Base-by-base conservation (phyloP, 1,140 invertebrate species). In the Papilio xuthus region DNA sequence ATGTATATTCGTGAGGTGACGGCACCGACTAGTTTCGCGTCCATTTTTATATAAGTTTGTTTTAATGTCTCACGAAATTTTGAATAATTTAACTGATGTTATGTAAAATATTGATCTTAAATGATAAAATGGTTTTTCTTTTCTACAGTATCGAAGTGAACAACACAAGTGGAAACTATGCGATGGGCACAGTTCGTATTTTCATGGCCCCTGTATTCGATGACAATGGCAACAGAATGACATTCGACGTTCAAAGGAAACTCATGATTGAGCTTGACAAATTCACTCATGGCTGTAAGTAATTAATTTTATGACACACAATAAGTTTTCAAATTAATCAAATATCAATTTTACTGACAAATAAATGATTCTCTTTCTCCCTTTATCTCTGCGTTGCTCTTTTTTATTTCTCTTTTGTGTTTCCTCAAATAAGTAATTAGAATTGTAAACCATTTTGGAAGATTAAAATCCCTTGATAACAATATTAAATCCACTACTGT, bases 211-310 rank as follows among this genome's bases (percentile, higher is more conserved):
- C 97, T 0, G 96, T 95, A 78, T 85, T 92, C n/a, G 96, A 97
- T 82, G 97, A 97, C 85, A 92, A 95, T 26, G 96, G 96, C 0
- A 90, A 95, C 10, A 94, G 94, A 7, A 95, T 97, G 87, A 78
- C 91, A 60, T 95, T 96, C 85, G 92, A 95, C 1, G 95, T 96
- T 28, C 96, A 97, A 86, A 94, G 96, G 28, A 86, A 94, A 4
- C 89, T 97, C 32, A 97, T 97, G 95, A 95, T 97, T 42, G 97
- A 97, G 85, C 92, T 97, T 90, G 97, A 97, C 89, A 97, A 97
- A 87, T 97, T 97, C 86, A 83, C 88, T 4, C 79, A 88, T 15
- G 60, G 77, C 53, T 70, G 89, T 92, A 47, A 87, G 87, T 88
- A 74, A 37, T 10, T 2, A 4, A 26, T 26, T 67, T 15, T 60